A percentile compares a stretch with the other conserved stretches of the same genome.
These are phyloP conservation scores for Brachyopa scutellaris DNA, from an alignment of 2,888 invertebrate genomes.

Conservation along the genomic window DNA sequence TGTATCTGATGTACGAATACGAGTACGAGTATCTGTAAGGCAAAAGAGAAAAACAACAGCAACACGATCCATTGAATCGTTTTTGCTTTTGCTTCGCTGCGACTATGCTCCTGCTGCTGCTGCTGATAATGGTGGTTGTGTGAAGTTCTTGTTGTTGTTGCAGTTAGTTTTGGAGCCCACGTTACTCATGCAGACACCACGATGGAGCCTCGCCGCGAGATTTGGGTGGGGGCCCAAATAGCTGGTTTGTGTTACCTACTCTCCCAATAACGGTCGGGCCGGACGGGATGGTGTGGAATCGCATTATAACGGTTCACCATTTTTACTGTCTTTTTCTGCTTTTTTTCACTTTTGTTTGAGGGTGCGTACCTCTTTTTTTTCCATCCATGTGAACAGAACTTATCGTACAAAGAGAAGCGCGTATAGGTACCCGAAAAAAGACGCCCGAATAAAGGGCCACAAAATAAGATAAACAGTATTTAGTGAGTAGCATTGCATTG, in stretches of 20 bases:
- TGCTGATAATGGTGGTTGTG: slow-evolving; percentile 20
- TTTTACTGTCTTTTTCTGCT: slow-evolving; percentile 69
- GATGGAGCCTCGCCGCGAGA: slow-evolving; percentile 16
- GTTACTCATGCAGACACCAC: slow-evolving; percentile 61
- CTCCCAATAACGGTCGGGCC: slow-evolving; percentile 59
- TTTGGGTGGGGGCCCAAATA: slow-evolving; percentile 58
- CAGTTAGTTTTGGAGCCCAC: slow-evolving; percentile 54
- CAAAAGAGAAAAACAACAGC: background rate
- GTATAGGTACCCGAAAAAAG: slow-evolving; percentile 8
- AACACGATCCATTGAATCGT: slow-evolving; percentile 16
- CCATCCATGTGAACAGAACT: slow-evolving; percentile 62
- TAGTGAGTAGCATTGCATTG: slow-evolving; percentile 37
- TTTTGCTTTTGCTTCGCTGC: slow-evolving; percentile 10
- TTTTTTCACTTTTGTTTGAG: slow-evolving; percentile 71
- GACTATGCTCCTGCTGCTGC: slow-evolving; percentile 1
- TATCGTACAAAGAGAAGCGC: slow-evolving; percentile 38
- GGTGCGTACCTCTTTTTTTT: slow-evolving; percentile 69
- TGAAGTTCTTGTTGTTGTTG: slow-evolving; percentile 20
- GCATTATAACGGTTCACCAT: slow-evolving; percentile 70
- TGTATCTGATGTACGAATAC: slow-evolving; percentile 30
- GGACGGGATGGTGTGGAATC: slow-evolving; percentile 56
- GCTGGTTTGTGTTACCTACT: slow-evolving; percentile 60
- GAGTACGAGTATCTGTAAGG: too few species aligned
- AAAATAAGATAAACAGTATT: slow-evolving; percentile 57
- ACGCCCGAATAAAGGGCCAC: slow-evolving; percentile 59